phyloP scores from a whole-genome alignment of 2,888 invertebrate species.

The Hetaerina titia region DNA sequence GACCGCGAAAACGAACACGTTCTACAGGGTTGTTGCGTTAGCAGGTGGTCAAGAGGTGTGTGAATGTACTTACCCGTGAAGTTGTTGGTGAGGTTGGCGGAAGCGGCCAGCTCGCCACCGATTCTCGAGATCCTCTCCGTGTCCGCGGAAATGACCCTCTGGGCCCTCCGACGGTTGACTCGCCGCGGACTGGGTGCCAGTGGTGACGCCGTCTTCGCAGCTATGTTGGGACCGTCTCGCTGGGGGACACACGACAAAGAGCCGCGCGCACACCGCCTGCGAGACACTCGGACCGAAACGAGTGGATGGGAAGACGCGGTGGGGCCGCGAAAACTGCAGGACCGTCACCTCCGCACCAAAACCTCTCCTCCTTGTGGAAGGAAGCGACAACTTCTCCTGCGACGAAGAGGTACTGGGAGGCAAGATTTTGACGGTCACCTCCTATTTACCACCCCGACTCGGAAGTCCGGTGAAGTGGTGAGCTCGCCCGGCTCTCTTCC shows the following conservation, averaged over 20 bases:
- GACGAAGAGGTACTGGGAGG: neutral
- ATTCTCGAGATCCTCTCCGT: slow-evolving; percentile 56
- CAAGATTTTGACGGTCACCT: neutral
- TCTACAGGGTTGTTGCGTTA: neutral
- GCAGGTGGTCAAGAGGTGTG: neutral
- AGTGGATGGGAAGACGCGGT: neutral
- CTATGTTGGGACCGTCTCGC: neutral
- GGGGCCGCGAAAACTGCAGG: neutral
- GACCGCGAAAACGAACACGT: neutral
- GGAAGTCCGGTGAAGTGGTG: too few relatives aligned
- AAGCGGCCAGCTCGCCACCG: slow-evolving; percentile 41
- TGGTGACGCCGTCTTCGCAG: slow-evolving; percentile 49
- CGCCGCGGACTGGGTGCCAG: slow-evolving; percentile 46
- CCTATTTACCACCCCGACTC: neutral
- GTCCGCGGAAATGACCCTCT: neutral
- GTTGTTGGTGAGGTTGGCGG: slow-evolving; percentile 18
- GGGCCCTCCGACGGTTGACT: slow-evolving; percentile 49
- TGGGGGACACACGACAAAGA: neutral
- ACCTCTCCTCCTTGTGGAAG: neutral
- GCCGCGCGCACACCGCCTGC: neutral
- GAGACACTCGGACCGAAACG: neutral
- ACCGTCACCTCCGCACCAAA: neutral
- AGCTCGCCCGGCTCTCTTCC: neutral
- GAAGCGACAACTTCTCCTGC: neutral
- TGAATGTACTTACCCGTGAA: slow-evolving; percentile 37